Conservation (phyloP, 2,113 vertebrate genomes). For the Chrysochloris asiatica region DNA sequence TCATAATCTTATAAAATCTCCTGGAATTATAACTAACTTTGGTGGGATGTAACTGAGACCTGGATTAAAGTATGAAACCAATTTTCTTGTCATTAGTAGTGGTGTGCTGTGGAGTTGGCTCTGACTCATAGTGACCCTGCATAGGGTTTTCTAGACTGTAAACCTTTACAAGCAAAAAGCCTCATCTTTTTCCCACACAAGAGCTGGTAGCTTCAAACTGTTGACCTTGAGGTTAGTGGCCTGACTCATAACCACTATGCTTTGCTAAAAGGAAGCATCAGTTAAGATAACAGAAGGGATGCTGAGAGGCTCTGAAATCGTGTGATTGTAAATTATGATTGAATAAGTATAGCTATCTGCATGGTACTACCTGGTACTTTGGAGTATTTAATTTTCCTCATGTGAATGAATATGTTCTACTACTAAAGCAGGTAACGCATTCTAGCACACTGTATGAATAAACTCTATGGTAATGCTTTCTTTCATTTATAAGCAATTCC, state of each 20-base stretch:
- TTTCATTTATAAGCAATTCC: conserved; percentile 17
- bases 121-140: no score
- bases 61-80: neutral
- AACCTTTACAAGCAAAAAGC: no score
- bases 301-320: neutral
- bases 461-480: conserved; percentile 1
- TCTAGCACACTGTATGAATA: neutral
- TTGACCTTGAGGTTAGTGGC: no score
- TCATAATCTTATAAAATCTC: neutral
- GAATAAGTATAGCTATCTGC: neutral
- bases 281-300: neutral
- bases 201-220: no score
- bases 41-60: no score
- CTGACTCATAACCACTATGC: no score
- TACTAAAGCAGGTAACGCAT: neutral
- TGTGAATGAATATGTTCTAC: neutral
- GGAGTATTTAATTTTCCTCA: neutral
- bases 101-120: no score
- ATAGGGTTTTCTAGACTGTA: no score
- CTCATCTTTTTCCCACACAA: no score
- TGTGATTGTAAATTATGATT: neutral
- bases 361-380: neutral
- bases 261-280: no score
- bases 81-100: no score
- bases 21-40: neutral